Conservation (phyloP, 2,888 invertebrate genomes). For the Cordylochernes scorpioides region DNA sequence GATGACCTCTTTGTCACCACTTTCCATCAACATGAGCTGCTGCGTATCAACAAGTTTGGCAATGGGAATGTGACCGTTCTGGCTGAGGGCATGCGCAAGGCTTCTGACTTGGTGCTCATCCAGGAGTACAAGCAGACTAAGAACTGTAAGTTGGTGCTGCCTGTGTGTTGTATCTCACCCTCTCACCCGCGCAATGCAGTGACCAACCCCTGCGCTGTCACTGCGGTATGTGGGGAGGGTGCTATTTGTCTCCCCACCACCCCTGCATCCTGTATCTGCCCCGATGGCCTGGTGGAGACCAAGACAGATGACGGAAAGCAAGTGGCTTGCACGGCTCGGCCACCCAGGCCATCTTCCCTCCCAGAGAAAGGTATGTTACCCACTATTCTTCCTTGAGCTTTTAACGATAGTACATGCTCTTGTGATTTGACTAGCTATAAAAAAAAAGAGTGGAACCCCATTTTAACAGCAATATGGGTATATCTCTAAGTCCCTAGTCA, state of each 20-base stretch:
- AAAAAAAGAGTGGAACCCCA: too few relatives aligned
- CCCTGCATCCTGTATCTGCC: slow-evolving; percentile 20
- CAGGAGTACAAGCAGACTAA: slow-evolving; percentile 36
- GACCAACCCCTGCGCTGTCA: too few relatives aligned
- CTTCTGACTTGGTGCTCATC: slow-evolving; percentile 37
- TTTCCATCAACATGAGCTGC: slow-evolving; percentile 33
- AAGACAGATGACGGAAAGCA: slow-evolving; percentile 8
- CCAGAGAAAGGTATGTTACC: too few relatives aligned
- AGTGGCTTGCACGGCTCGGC: slow-evolving; percentile 13
- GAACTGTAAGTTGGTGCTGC: slow-evolving; percentile 27
- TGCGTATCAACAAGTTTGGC: slow-evolving; percentile 39
- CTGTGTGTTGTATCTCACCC: too few relatives aligned
- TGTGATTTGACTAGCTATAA: too few relatives aligned
- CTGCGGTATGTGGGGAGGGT: slow-evolving; percentile 35
- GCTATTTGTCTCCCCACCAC: slow-evolving; percentile 31
- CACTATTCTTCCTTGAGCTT: too few relatives aligned
- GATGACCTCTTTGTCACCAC: slow-evolving; percentile 38
- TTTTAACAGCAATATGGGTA: too few relatives aligned
- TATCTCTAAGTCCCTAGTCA: too few relatives aligned
- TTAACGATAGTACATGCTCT: too few relatives aligned
- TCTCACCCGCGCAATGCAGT: too few relatives aligned
- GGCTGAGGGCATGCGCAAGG: slow-evolving; percentile 28
- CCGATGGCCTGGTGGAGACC: slow-evolving; percentile 18
- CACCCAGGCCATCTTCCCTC: slow-evolving; percentile 11
- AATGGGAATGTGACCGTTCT: slow-evolving; percentile 28